These are phyloP conservation scores for Himalopsyche tibetana DNA, from an alignment of 2,888 invertebrate species.

Conservation along the genomic window DNA sequence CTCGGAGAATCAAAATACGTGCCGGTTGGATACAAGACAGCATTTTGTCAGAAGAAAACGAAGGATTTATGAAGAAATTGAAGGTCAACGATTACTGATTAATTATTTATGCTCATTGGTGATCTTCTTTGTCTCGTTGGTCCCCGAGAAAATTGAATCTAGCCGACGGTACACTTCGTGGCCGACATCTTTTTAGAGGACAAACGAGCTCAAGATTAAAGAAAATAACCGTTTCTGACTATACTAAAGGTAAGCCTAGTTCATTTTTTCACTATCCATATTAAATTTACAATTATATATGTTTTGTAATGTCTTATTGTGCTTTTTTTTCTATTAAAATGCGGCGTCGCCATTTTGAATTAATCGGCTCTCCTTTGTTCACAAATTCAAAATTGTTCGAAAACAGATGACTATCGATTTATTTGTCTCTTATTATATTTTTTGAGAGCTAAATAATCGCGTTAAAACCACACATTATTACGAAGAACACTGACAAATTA, in stretches of 20 bases:
- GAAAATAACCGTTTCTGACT: slow-evolving; percentile 74
- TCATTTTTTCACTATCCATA: no score
- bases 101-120: slow-evolving; percentile 49
- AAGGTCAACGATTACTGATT: slow-evolving; percentile 67
- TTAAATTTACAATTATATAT: no score
- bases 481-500: no score
- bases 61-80: slow-evolving; percentile 72
- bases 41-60: slow-evolving; percentile 66
- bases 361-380: no score
- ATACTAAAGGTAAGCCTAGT: slow-evolving; percentile 71
- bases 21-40: neutral
- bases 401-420: no score
- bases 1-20: neutral
- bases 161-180: slow-evolving; percentile 73
- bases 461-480: no score
- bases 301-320: no score
- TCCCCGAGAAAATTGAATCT: slow-evolving; percentile 73
- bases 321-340: no score
- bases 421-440: no score
- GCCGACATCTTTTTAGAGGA: slow-evolving; percentile 73
- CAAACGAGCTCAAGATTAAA: slow-evolving; percentile 73
- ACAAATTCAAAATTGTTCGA: neutral
- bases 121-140: slow-evolving; percentile 72
- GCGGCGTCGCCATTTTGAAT: no score
- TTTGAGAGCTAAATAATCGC: no score